Evolutionary conservation across 2,113 vertebrate genomes (phyloP), one percentile per base, ranked within the genome.

Genomic region (Elephantulus edwardii): DNA sequence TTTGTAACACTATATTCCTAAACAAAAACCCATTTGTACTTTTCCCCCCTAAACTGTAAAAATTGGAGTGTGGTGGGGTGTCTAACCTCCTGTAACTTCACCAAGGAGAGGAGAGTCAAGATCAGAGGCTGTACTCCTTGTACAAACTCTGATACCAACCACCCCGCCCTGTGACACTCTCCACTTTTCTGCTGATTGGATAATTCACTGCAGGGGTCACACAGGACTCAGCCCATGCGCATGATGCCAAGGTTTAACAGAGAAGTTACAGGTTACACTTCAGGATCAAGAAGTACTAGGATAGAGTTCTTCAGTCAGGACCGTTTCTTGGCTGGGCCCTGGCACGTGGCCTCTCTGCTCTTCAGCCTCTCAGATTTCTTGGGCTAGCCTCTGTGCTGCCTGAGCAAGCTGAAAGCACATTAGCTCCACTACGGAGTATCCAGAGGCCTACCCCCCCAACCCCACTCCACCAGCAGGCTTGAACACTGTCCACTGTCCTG

Each of bases 1-100:
- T 95, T 91, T 95, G 74, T 62, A 90, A 83, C 68, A 81, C 56
- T 90, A 60, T 92, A 66, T 44, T 7, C 82, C 95, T 76, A 56
- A 90, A 95, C 84, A 33, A 92, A 93, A 95, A 86, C 84, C 56
- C 46, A 46, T 78, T 70, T 82, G 86, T 78, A 9, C n/a, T 83
- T n/a, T n/a, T n/a, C 8, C 91, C 54, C 14, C 10, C 50, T 94
- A 93, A 96, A 62, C 33, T 62, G 60, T 62, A 62, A 62, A 30
- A 33, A 62, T 62, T 28, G 60, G 28, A 33, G 1, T 13, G 28
- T 17, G 33, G n/a, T n/a, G 7, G 30, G 11, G 60, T 2, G 11
- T 33, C 30, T 60, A 33, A 17, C 60, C 11, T 62, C 60, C 30
- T 62, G 10, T 62, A 62, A 33, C 60, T 62, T 62, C 60, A 30